Conservation (phyloP, 2,888 invertebrate genomes). For the Chironomus tentans region DNA sequence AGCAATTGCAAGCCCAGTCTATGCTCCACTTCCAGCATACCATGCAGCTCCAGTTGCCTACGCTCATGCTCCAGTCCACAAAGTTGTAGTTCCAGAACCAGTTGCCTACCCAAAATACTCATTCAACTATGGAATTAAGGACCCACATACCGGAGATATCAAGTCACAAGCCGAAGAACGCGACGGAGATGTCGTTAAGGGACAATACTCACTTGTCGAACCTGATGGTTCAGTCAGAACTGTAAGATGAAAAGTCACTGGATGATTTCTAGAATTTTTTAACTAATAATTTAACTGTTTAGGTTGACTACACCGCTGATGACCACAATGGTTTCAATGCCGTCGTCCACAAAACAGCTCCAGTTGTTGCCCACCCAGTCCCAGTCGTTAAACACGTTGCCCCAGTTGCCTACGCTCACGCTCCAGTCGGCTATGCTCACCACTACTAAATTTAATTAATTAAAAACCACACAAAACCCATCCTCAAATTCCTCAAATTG, state of each 20-base stretch:
- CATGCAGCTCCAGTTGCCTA: slow-evolving; percentile 30
- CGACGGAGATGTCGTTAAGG: slow-evolving; percentile 64
- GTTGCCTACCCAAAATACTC: slow-evolving; percentile 57
- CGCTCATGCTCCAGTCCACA: slow-evolving; percentile 32
- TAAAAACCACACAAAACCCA: not conserved
- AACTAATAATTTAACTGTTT: slow-evolving; percentile 31
- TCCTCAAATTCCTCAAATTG: not conserved
- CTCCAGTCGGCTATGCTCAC: slow-evolving; percentile 11
- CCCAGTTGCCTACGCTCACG: slow-evolving; percentile 21
- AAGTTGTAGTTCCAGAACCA: slow-evolving; percentile 34
- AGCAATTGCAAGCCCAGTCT: slow-evolving; percentile 31
- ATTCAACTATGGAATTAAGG: slow-evolving; percentile 61
- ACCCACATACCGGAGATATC: slow-evolving; percentile 62
- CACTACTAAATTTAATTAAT: slow-evolving; percentile 1
- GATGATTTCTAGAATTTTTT: slow-evolving; percentile 31
- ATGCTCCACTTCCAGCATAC: slow-evolving; percentile 31
- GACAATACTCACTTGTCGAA: slow-evolving; percentile 49
- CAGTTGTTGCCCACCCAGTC: slow-evolving; percentile 10
- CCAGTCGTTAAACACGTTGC: slow-evolving; percentile 12
- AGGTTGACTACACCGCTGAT: slow-evolving; percentile 58
- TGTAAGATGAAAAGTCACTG: not conserved
- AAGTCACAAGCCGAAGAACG: slow-evolving; percentile 60
- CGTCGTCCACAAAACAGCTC: slow-evolving; percentile 23
- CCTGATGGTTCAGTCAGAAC: slow-evolving; percentile 45
- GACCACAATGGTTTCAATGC: slow-evolving; percentile 49